A percentile compares a stretch with the other conserved stretches of the same genome.
phyloP scores from a whole-genome alignment of 2,113 vertebrate genomes.

The Caloenas nicobarica region DNA sequence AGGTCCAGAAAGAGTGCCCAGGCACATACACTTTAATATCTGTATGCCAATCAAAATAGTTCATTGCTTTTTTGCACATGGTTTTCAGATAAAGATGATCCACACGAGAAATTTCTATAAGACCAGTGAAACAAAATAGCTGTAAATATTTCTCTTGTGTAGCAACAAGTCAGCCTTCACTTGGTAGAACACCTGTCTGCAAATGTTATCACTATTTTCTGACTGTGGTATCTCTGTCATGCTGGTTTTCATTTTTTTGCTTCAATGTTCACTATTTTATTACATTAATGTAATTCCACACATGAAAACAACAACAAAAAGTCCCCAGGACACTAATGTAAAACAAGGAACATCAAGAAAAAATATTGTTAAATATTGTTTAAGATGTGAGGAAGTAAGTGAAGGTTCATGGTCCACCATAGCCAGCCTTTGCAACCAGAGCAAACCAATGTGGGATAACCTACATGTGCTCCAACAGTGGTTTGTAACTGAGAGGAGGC shows the following conservation, averaged over 20 bases:
- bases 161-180: not conserved
- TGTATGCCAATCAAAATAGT: not conserved
- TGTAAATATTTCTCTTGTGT: not conserved
- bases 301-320: not conserved
- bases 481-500: not conserved
- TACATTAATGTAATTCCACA: not conserved
- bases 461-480: not conserved
- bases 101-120: not conserved
- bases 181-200: not conserved
- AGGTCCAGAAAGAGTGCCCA: not conserved
- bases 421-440: not conserved
- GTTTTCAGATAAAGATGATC: not conserved
- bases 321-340: accelerated
- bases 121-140: not conserved
- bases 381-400: not conserved
- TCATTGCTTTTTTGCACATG: not conserved
- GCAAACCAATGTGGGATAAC: not conserved
- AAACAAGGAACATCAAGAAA: not conserved
- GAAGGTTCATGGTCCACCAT: not conserved
- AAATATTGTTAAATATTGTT: not conserved
- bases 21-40: not conserved
- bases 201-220: not conserved
- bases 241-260: not conserved
- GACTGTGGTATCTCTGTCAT: not conserved
- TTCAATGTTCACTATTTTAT: not conserved